Conservation (phyloP, 2,113 vertebrate species). For the Pipa parva region DNA sequence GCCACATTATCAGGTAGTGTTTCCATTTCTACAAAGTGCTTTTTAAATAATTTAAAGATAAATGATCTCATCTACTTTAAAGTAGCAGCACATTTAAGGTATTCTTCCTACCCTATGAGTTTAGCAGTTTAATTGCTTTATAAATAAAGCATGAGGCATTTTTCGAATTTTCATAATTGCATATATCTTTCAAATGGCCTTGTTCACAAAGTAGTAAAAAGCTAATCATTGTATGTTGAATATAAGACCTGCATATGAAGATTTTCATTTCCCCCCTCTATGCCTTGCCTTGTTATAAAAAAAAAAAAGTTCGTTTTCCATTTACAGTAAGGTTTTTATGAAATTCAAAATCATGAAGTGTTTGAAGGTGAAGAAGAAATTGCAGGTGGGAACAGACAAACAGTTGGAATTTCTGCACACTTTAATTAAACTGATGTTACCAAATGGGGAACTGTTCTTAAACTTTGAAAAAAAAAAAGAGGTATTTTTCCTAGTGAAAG, state of each 20-base stretch:
- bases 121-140: slow-evolving; percentile 19
- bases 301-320: not conserved
- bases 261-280: not conserved
- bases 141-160: slow-evolving; percentile 30
- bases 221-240: slow-evolving; percentile 16
- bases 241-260: slow-evolving; percentile 26
- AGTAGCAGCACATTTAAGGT: not conserved
- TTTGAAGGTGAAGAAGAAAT: slow-evolving; percentile 3
- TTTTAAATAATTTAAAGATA: slow-evolving; percentile 11
- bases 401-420: slow-evolving; percentile 5
- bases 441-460: not conserved
- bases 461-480: slow-evolving; percentile 1
- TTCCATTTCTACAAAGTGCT: not conserved
- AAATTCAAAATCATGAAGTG: not conserved
- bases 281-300: no score
- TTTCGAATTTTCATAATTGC: slow-evolving; percentile 19
- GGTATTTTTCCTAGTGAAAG: not conserved
- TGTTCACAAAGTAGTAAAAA: not conserved
- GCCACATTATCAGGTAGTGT: no score
- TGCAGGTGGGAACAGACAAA: not conserved
- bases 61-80: slow-evolving; percentile 9
- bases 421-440: slow-evolving; percentile 13
- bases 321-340: not conserved
- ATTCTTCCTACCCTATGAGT: slow-evolving; percentile 12
- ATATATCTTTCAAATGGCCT: slow-evolving; percentile 33